A percentile compares a stretch with the other conserved stretches of the same genome.
Evolutionary conservation across 2,888 invertebrate species (phyloP).

Genomic region (Agonopterix alstromeriana): DNA sequence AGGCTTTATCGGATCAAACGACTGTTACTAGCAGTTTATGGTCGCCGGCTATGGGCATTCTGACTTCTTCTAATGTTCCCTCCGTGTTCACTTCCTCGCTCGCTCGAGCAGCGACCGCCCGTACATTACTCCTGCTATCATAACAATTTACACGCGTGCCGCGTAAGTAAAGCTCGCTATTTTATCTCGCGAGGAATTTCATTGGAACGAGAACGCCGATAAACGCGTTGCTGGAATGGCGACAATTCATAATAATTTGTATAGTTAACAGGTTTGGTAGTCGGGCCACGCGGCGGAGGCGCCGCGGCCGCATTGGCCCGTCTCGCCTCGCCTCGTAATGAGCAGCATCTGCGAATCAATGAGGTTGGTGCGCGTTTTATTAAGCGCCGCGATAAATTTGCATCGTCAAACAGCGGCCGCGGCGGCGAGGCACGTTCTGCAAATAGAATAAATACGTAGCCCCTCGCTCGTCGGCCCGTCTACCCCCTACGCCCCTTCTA

Average conservation of each 20-base stretch:
- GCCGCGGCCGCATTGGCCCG: conserved; percentile 20
- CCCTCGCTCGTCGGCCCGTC: conserved; percentile 35
- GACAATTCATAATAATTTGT: conserved; percentile 46
- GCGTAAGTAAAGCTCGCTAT: conserved; percentile 13
- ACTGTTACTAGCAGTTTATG: conserved; percentile 48
- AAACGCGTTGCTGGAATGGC: conserved; percentile 25
- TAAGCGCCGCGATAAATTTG: conserved; percentile 70
- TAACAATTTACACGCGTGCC: conserved; percentile 11
- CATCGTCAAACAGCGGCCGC: conserved; percentile 68
- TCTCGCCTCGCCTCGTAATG: conserved; percentile 49
- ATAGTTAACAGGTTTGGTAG: conserved; percentile 41
- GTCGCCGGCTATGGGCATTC: conserved; percentile 41
- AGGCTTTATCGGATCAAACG: conserved; percentile 49
- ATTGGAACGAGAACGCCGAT: conserved; percentile 14
- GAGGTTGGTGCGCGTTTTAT: conserved; percentile 61
- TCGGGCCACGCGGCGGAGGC: conserved; percentile 22
- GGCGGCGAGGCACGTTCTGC: conserved; percentile 65
- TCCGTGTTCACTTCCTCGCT: conserved; percentile 31
- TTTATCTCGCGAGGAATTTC: conserved; percentile 13
- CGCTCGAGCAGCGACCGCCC: conserved; percentile 7
- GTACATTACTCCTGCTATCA: conserved; percentile 11
- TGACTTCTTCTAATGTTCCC: conserved; percentile 42
- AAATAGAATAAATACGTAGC: conserved; percentile 71
- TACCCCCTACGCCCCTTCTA: conserved; percentile 38
- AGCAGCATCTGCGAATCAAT: conserved; percentile 65